Base-by-base conservation (phyloP, 2,113 vertebrate species). In the Megaceryle torquata region DNA sequence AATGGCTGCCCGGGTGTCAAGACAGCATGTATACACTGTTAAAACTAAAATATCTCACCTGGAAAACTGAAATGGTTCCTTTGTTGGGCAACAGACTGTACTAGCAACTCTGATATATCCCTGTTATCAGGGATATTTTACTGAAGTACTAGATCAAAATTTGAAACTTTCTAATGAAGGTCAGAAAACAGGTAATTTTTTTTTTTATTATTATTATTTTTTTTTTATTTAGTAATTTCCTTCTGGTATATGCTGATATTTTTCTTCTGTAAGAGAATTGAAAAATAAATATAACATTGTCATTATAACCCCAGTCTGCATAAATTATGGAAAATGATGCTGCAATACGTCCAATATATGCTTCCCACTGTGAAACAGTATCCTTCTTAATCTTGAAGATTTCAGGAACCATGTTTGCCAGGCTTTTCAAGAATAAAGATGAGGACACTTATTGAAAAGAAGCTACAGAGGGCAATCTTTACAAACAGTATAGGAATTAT, bases 31-130 rank as follows among this genome's bases (percentile, higher is more conserved):
- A 74, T 21, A 91, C 80, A 24, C 89, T 94, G 94, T 96, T 96
- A 97, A 97, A 97, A 96, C 82, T 88, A 82, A 98, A 97, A 82
- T 80, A 81, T 89, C 96, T 97, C 94, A 79, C 97, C 86, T 97
- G 95, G 97, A 95, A 96, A 97, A 96, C 83, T 50, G 77, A 96
- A 95, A 94, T 94, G 88, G 77, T 96, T 95, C 95, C 95, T 95
- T 90, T 96, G 94, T 93, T 96, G 96, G 94, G 96, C 88, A 97
- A 96, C 78, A 91, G 89, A 94, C 88, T 96, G 74, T 65, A 94
- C 61, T 71, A 86, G 70, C 74, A 95, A 81, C 60, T 91, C 48
- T 35, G 48, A 56, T 93, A 88, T 82, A 94, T 93, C 93, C 61
- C 83, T 96, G 69, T 80, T 91, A 78, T 63, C 9, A 6, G 33